These are phyloP conservation scores for Ashinkailepas kermadecensis DNA, from an alignment of 2,888 invertebrate genomes.

Conservation along the genomic window DNA sequence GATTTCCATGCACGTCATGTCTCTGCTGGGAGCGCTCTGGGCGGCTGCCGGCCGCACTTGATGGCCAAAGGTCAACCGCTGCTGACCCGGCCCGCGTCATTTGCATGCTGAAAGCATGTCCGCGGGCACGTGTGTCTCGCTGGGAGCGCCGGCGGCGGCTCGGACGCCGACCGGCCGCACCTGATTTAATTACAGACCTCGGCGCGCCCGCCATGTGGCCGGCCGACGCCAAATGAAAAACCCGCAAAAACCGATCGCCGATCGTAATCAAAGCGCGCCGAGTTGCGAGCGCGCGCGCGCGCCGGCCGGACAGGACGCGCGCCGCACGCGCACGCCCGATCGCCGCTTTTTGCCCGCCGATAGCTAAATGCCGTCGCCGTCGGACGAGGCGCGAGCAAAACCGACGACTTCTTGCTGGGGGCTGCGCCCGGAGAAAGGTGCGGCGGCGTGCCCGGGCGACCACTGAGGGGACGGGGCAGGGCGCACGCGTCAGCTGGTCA, in stretches of 20 bases:
- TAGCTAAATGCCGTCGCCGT: constrained; percentile 2
- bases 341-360: constrained; percentile 7
- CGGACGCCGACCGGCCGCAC: not conserved
- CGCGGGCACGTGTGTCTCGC: not conserved
- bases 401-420: not conserved
- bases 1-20: not conserved
- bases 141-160: no score
- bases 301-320: not conserved
- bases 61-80: not conserved
- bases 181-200: constrained; percentile 19
- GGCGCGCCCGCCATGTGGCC: not conserved
- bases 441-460: not conserved
- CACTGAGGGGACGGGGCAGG: no score
- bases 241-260: not conserved
- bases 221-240: not conserved
- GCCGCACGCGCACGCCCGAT: constrained; percentile 2
- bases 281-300: not conserved
- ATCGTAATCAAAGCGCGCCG: constrained; percentile 4
- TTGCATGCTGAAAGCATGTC: not conserved
- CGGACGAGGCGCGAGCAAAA: not conserved
- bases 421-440: not conserved
- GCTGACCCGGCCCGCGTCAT: not conserved
- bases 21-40: not conserved
- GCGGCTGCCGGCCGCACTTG: not conserved
- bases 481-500: no score